These are phyloP conservation scores for Zonotrichia leucophrys DNA, from an alignment of 2,113 vertebrate genomes.

Conservation along the genomic window DNA sequence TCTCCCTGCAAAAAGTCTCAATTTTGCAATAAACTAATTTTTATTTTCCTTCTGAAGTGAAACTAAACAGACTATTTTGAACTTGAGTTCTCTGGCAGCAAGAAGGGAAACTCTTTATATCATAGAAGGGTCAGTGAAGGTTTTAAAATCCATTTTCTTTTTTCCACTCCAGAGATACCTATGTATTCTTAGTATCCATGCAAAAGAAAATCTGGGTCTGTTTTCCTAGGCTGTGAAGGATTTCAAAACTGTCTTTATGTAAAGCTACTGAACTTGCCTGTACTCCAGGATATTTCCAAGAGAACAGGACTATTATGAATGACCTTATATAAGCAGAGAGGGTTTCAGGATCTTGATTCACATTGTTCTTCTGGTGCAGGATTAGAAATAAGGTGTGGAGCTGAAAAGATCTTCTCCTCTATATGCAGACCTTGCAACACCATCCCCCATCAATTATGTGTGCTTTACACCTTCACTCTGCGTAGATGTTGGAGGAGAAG, in stretches of 20 bases:
- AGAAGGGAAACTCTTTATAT: not conserved
- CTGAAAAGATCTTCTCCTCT: not conserved
- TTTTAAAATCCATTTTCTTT: not conserved
- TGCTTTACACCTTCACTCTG: not conserved
- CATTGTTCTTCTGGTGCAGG: not conserved
- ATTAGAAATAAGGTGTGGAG: not conserved
- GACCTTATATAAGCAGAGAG: not conserved
- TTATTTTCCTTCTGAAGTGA: not conserved
- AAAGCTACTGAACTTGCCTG: not conserved
- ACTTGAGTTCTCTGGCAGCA: not conserved
- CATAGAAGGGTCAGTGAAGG: not conserved
- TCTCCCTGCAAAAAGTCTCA: not conserved
- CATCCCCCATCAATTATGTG: not conserved
- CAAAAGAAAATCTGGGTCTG: not conserved
- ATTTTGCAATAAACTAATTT: not conserved
- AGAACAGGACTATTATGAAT: not conserved
- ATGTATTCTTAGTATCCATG: not conserved
- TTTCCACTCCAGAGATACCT: not conserved
- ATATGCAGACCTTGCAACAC: not conserved
- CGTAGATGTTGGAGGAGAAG: not conserved
- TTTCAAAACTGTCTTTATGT: not conserved
- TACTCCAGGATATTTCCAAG: not conserved
- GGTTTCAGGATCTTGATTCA: slow-evolving; percentile 6
- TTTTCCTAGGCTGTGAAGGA: not conserved
- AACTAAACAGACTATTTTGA: not conserved